Conservation (phyloP, 2,113 vertebrate species). For the Terrapene triunguis region DNA sequence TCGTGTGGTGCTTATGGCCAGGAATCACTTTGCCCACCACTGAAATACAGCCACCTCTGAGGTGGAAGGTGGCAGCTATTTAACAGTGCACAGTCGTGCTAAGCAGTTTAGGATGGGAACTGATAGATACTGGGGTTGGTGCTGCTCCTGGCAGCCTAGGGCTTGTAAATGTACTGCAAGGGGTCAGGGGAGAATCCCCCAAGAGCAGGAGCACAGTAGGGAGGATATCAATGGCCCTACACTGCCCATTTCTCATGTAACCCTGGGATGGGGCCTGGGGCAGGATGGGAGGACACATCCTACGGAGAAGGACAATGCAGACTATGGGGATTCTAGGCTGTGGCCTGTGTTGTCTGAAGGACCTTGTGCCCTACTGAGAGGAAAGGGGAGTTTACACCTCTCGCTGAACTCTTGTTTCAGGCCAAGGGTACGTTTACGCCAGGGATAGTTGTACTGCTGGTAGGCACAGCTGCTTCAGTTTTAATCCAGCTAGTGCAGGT, state of each 20-base stretch:
- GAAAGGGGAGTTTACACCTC: background rate
- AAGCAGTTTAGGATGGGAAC: background rate
- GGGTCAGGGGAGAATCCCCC: accelerated
- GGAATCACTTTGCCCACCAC: background rate
- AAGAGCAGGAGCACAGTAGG: background rate
- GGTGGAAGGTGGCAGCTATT: background rate
- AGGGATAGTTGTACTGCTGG: background rate
- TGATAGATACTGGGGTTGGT: accelerated
- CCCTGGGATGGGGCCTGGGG: background rate
- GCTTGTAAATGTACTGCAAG: background rate
- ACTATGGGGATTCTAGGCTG: background rate
- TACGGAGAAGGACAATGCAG: background rate
- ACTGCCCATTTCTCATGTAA: background rate
- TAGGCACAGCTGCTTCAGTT: background rate
- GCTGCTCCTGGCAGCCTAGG: accelerated
- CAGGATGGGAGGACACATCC: background rate
- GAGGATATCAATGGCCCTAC: background rate
- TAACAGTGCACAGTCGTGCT: background rate
- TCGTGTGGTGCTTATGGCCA: background rate
- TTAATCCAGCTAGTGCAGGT: background rate
- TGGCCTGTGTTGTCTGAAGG: background rate
- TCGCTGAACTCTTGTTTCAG: background rate
- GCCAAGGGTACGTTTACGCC: background rate
- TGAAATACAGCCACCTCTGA: background rate
- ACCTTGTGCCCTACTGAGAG: background rate